Evolutionary conservation across 1,140 invertebrate species (phyloP).

Genomic region (Heterodera schachtii): DNA sequence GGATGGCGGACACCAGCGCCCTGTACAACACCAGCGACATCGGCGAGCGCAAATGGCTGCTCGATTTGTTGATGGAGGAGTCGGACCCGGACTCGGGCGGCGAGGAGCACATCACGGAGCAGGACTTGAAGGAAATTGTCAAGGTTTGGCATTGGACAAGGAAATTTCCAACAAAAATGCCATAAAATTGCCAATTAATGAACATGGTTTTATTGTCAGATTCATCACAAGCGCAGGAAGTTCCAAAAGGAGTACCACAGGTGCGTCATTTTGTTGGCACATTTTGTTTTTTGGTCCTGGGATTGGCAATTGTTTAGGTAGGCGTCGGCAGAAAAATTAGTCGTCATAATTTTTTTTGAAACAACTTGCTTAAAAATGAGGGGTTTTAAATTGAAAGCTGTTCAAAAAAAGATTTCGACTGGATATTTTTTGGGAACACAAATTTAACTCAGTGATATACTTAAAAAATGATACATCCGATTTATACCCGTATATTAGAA

Average conservation of each 20-base stretch:
- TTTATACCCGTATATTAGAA: no score
- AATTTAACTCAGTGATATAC: no score
- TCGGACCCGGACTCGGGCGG: conserved; percentile 55
- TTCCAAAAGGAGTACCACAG: conserved; percentile 54
- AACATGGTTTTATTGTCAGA: conserved; percentile 30
- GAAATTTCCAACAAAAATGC: no score
- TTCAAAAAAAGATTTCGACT: no score
- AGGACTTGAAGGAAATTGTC: conserved; percentile 48
- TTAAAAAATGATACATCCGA: no score
- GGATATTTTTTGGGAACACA: no score
- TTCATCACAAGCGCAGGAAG: conserved; percentile 47
- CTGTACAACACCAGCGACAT: conserved; percentile 47
- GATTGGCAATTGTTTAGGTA: background rate
- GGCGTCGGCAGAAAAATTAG: no score
- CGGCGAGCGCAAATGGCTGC: conserved; percentile 45
- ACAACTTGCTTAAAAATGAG: no score
- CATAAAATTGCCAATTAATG: conserved; percentile 5
- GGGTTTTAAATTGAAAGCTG: no score
- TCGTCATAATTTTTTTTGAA: no score
- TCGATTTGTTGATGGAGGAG: conserved; percentile 54
- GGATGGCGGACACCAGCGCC: conserved; percentile 36
- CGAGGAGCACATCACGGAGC: conserved; percentile 47
- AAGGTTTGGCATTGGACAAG: conserved; percentile 9
- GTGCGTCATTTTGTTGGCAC: background rate
- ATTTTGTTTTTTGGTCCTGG: background rate